Evolutionary conservation across 2,888 invertebrate genomes (phyloP).

Genomic region (Nymphalis c-album): DNA sequence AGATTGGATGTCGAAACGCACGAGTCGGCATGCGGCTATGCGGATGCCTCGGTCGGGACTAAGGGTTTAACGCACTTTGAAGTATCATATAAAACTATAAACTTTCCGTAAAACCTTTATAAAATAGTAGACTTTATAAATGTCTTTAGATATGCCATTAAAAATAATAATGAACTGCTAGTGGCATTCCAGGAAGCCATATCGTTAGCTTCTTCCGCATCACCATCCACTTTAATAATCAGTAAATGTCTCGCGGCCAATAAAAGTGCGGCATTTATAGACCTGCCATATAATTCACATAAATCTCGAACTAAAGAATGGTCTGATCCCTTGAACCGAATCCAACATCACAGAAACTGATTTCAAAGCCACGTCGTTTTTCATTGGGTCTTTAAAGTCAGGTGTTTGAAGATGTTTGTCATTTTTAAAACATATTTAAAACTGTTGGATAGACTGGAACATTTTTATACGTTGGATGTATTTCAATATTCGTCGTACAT

Average conservation of each 20-base stretch:
- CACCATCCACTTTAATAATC: constrained; percentile 77
- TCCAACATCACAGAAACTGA: constrained; percentile 73
- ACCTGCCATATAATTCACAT: constrained; percentile 72
- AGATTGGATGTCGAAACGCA: constrained; percentile 74
- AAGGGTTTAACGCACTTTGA: constrained; percentile 48
- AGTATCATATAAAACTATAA: constrained; percentile 32
- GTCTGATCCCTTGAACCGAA: constrained; percentile 47
- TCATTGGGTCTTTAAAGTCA: constrained; percentile 69
- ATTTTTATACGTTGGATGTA: constrained; percentile 18
- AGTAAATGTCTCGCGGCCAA: constrained; percentile 75
- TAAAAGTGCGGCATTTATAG: constrained; percentile 77
- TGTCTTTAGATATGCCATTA: constrained; percentile 15
- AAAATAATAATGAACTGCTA: constrained; percentile 33
- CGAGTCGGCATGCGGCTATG: constrained; percentile 74
- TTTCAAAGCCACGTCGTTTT: constrained; percentile 75
- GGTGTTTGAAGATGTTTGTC: constrained; percentile 71
- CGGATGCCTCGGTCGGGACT: constrained; percentile 56
- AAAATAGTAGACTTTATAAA: constrained; percentile 19
- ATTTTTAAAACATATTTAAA: constrained; percentile 55
- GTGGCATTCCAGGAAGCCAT: constrained; percentile 64
- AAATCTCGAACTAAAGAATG: constrained; percentile 72
- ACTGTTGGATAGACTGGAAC: constrained; percentile 13
- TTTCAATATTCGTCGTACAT: background rate
- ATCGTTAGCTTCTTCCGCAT: constrained; percentile 70
- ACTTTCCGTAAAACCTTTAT: constrained; percentile 24